Evolutionary conservation across 35 echinoderm and acorn worm species (phyloP), one percentile per base, ranked within the genome.

Genomic region (Stichopus chloronotus): DNA sequence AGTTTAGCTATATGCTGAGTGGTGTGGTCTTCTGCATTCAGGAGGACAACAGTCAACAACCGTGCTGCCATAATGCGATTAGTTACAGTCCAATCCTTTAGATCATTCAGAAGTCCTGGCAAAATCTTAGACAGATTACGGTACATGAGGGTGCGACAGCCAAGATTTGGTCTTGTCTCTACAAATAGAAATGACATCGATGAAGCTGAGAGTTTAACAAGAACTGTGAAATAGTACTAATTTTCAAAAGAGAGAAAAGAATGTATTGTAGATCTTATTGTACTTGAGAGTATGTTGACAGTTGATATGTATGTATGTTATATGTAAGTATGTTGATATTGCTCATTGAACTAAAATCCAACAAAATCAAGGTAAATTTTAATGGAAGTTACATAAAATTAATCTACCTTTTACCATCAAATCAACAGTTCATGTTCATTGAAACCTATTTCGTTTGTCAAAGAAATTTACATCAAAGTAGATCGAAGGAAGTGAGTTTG

Each of bases 101-200:
- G 74, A 79, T 99, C 97, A 83, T 95, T 92, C 24, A 99, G 88
- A 4, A 96, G 94, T 5, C 97, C 97, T 59, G 97, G 97, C 9
- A 99, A 92, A 14, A 99, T 99, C 92, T 99, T 99, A 55, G 95
- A 96, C 53, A 99, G 76, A 79, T 99, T 94, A 10, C 95, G 95
- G 71, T 92, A 94, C 52, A 99, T 94, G 13, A 99, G 72, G n/a
- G 92, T 99, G 9, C 97, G 56, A 78, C 97, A 99, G 54, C 97
- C 97, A n/a, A 99, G 92, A 21, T 95, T 96, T 60, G 95, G 81
- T 58, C 97, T 91, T 25, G 79, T 57, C 55, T 54, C 95, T 96
- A 58, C 10, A 63, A 43, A 85, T 5, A 78, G 76, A 43, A 78
- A 76, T 20, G 7, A 76, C 8, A 7, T 43, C 30, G 30, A 43